Base-by-base conservation (phyloP, 1,140 invertebrate species). In the Caenorhabditis briggsae region DNA sequence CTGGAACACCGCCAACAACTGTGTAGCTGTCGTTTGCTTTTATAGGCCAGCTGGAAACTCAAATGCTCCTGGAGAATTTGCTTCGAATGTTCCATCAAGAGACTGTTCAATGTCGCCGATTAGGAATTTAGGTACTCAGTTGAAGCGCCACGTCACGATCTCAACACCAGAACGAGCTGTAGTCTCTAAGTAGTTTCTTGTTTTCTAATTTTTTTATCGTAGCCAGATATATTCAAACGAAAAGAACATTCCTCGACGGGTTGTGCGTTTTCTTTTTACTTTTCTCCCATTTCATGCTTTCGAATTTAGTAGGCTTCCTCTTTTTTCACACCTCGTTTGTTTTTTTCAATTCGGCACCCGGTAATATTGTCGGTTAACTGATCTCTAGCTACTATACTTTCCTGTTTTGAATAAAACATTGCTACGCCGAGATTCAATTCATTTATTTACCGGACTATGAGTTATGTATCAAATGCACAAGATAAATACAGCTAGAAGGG, bases 1-100 rank as follows among this genome's bases (percentile, higher is more conserved):
- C 56, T 92, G 91, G 91, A 91, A 92, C 74, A 92, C 89, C 11
- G 70, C 88, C 9, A 90, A 90, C 50, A 91, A 92, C 78, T 92
- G 89, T 85, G 64, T 92, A 12, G 90, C 92, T 18, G 89, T 92
- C 46, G 91, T 92, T 2, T 91, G 90, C 5, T 92, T 92, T 74
- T 92, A 92, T 83, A 74, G 92, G 43, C 92, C 91, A 0, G 88
- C 82, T 55, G 91, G 91, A 18, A 92, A 92, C 86, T 90, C 88
- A 2, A 92, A 92, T 84, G 87, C 88, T 48, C 91, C 91, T 25
- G 91, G 91, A 50, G 91, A 92, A 86, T 92, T 92, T 56, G 88
- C 87, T 46, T 64, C 88, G 9, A 92, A 92, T 82, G 88, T 92
- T 5, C 91, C 91, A 16, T 88, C 89, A 8, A n/a, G 74, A 50